Conservation (phyloP, 2,797 vertebrate species). For the Intellagama lesueurii region DNA sequence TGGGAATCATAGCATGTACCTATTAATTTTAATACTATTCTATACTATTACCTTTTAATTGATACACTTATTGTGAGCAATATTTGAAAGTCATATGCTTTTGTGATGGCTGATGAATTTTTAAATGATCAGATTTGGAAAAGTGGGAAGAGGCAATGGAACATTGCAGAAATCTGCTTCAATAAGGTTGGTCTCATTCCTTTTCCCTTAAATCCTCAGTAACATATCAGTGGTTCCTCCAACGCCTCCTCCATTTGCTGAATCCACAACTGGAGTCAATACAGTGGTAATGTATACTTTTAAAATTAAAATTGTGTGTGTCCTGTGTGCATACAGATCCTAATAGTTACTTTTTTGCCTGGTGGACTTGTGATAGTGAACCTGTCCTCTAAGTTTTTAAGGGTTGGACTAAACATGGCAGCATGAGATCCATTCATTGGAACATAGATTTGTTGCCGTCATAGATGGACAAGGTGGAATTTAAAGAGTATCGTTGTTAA, state of each 20-base stretch:
- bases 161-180: conserved; percentile 18
- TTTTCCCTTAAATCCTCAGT: conserved; percentile 73
- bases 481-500: neutral
- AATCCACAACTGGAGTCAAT: conserved; percentile 64
- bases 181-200: conserved; percentile 4
- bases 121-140: conserved; percentile 5
- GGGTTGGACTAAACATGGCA: neutral
- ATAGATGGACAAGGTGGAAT: neutral
- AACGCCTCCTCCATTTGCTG: conserved; percentile 87
- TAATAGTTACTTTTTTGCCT: neutral
- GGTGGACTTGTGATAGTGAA: neutral
- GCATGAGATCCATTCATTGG: neutral
- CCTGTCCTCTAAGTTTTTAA: neutral
- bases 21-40: neutral
- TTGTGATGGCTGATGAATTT: neutral
- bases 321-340: too few species aligned
- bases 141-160: neutral
- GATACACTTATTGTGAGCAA: neutral
- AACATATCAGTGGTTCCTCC: conserved; percentile 90
- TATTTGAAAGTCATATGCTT: neutral
- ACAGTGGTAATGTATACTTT: conserved; percentile 74
- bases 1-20: too few species aligned
- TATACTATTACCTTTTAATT: neutral
- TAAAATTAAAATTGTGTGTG: too few species aligned
- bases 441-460: neutral